Conservation (phyloP, 2,888 invertebrate genomes). For the Autographa gamma region DNA sequence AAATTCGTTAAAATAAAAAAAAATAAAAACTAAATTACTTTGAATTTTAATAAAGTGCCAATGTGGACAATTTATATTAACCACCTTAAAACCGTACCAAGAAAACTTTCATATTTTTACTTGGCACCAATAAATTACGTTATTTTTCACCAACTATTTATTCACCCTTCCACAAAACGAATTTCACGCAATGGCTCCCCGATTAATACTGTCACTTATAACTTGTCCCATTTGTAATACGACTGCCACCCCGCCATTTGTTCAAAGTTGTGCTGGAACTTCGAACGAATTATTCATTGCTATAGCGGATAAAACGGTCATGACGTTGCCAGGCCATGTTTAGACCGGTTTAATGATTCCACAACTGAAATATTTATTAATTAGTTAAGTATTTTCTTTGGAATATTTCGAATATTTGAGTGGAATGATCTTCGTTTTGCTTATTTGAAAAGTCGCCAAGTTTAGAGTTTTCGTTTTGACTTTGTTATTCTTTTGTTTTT, state of each 20-base stretch:
- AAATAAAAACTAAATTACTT: too few species aligned
- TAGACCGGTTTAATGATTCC: constrained; percentile 49
- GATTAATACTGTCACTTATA: constrained; percentile 57
- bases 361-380: constrained; percentile 37
- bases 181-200: constrained; percentile 32
- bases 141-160: constrained; percentile 14
- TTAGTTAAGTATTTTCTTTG: constrained; percentile 18
- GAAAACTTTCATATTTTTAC: neutral
- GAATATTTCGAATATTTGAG: neutral
- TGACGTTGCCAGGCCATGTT: constrained; percentile 62
- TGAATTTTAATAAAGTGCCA: too few species aligned
- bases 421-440: neutral
- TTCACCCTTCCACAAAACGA: constrained; percentile 31
- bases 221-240: constrained; percentile 61
- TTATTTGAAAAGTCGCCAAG: neutral
- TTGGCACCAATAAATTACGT: neutral
- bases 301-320: constrained; percentile 73
- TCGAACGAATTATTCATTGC: constrained; percentile 83
- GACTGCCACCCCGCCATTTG: constrained; percentile 77
- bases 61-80: too few species aligned
- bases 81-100: too few species aligned
- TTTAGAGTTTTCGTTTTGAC: neutral
- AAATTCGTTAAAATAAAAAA: too few species aligned
- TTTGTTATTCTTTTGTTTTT: neutral
- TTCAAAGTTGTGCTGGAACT: constrained; percentile 80